Base-by-base conservation (phyloP, 2,113 vertebrate genomes). In the Gallinago jamesoni region DNA sequence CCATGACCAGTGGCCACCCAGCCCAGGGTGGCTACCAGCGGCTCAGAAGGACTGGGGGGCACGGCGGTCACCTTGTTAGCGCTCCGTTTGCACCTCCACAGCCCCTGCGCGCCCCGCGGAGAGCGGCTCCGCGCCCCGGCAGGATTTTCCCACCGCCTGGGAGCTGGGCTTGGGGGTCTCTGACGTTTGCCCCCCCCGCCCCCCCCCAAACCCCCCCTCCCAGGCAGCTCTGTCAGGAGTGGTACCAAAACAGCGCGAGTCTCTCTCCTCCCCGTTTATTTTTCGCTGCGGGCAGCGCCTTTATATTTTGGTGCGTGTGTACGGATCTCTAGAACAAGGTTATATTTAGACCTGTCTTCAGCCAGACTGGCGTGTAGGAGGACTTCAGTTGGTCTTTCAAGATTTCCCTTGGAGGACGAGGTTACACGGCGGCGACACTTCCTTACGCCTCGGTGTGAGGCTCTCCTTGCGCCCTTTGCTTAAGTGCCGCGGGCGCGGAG, bases 241-340 rank as follows among this genome's bases (percentile, higher is more conserved):
- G 0, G 33, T 10, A 15, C 14, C 8, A 15, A 28, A 53, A 8
- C 1, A 57, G 24, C 18, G 17, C 2, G 0, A 19, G 5, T 57
- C 41, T 7, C 56, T n/a, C 22, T 24, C 8, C 8, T 17, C 39
- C 14, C 45, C 5, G 28, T 25, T 24, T 39, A 10, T 30, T 75
- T 78, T 24, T 28, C 13, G 1, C 39, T 68, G 70, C 17, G 35
- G 13, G 24, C 33, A 62, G 14, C 7, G 12, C 52, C 16, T 62
- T 30, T 35, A 0, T 14, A 2, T 43, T 77, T 82, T 9, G 2
- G 2, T 21, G 50, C 12, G 0, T 2, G 13, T 14, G 3, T 35
- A 28, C 2, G 47, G 37, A 22, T 74, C 77, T 83, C 63, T 45
- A 70, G n/a, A 47, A 21, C 19, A 22, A 69, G n/a, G 39, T 33